These are phyloP conservation scores for Tapirus terrestris DNA, from an alignment of 2,113 vertebrate genomes.

Conservation along the genomic window DNA sequence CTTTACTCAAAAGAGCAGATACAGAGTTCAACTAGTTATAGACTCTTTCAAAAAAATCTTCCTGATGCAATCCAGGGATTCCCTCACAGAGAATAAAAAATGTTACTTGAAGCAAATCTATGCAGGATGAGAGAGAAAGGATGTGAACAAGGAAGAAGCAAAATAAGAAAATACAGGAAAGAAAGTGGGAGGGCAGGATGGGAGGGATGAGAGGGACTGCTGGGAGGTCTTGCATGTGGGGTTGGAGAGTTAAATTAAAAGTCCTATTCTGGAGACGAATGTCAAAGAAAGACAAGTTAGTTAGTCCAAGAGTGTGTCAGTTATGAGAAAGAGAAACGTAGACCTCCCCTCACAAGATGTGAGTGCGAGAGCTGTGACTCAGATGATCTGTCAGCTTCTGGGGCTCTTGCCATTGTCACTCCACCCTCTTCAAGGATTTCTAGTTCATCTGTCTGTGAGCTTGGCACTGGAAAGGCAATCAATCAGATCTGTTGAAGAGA, in stretches of 20 bases:
- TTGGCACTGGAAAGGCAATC: background rate
- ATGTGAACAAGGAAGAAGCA: background rate
- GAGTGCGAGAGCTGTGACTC: background rate
- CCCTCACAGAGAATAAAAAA: background rate
- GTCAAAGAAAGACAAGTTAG: background rate
- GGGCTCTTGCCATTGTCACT: background rate
- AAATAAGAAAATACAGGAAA: background rate
- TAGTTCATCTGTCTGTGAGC: background rate
- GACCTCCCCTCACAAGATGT: fast-evolving
- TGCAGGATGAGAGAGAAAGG: background rate
- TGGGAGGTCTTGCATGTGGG: fast-evolving
- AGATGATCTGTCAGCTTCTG: background rate
- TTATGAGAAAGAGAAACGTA: background rate
- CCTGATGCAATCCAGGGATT: background rate
- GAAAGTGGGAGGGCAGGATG: background rate
- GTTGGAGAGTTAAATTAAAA: background rate
- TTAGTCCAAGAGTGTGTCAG: background rate
- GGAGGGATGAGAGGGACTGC: fast-evolving
- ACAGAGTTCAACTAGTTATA: background rate
- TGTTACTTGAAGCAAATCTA: background rate
- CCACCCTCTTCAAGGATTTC: background rate
- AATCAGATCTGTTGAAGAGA: background rate
- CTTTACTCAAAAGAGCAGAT: background rate
- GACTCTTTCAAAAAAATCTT: background rate
- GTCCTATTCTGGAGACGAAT: background rate